These are phyloP conservation scores for Triplophysa siluroides DNA, from an alignment of 2,113 vertebrate genomes.

Conservation along the genomic window DNA sequence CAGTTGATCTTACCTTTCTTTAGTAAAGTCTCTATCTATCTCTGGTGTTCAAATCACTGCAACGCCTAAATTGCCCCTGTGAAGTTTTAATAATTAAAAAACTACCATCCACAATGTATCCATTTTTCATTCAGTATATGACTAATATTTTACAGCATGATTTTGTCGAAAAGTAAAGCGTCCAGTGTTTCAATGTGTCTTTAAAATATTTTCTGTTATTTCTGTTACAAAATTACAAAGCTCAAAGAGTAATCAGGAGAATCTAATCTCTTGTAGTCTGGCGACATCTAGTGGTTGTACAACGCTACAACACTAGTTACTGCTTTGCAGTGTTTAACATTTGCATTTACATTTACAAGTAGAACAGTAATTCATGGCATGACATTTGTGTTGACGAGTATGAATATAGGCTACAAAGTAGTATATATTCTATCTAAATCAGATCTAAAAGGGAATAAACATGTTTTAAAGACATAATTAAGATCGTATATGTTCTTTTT, in stretches of 20 bases:
- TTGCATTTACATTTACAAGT: not conserved
- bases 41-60: not conserved
- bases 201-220: no score
- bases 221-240: no score
- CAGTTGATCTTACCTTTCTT: not conserved
- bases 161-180: not conserved
- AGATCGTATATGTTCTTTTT: no score
- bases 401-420: not conserved
- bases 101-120: no score
- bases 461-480: no score
- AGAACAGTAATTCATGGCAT: not conserved
- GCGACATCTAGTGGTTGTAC: slow-evolving; percentile 3
- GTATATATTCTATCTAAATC: not conserved
- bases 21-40: not conserved
- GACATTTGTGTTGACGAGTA: not conserved
- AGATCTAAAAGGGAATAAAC: no score
- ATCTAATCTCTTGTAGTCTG: not conserved
- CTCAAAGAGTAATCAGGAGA: no score
- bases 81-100: not conserved
- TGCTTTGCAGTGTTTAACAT: not conserved
- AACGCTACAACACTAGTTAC: not conserved
- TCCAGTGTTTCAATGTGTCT: not conserved
- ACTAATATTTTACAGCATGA: not conserved
- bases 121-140: not conserved
- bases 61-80: not conserved